Conservation (phyloP, 2,113 vertebrate genomes). For the Megatriorchis doriae region DNA sequence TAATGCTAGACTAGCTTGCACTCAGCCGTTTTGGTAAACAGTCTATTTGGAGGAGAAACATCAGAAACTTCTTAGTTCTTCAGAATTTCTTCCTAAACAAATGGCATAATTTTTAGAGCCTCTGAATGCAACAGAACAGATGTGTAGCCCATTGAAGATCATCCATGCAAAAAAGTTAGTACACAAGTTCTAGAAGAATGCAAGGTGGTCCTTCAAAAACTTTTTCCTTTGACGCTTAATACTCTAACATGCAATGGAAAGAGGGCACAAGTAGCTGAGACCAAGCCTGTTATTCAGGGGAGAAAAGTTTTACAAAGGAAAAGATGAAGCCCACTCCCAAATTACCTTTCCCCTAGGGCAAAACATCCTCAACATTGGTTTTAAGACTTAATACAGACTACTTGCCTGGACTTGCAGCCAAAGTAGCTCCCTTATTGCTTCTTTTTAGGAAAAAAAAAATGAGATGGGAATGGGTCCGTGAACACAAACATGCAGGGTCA, state of each 20-base stretch:
- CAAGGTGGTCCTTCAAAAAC: not conserved
- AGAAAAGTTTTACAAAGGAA: not conserved
- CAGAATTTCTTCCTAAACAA: not conserved
- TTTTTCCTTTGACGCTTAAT: not conserved
- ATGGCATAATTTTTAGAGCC: not conserved
- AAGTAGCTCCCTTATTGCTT: not conserved
- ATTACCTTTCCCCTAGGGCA: not conserved
- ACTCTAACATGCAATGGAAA: not conserved
- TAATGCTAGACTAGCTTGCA: not conserved
- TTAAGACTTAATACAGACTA: not conserved
- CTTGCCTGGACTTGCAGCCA: not conserved
- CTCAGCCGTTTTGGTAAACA: not conserved
- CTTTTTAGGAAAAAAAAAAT: not conserved
- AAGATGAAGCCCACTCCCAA: not conserved
- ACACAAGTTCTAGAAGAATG: not conserved
- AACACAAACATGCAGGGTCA: not conserved
- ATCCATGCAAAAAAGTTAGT: not conserved
- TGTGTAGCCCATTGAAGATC: not conserved
- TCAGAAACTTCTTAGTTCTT: not conserved
- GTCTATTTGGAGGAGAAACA: not conserved
- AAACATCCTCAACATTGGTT: not conserved
- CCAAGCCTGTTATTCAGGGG: not conserved
- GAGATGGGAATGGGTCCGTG: not conserved
- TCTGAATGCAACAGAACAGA: not conserved
- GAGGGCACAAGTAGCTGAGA: not conserved